These are phyloP conservation scores for Eptatretus burgeri DNA, from an alignment of 2,113 vertebrate genomes.

Conservation along the genomic window DNA sequence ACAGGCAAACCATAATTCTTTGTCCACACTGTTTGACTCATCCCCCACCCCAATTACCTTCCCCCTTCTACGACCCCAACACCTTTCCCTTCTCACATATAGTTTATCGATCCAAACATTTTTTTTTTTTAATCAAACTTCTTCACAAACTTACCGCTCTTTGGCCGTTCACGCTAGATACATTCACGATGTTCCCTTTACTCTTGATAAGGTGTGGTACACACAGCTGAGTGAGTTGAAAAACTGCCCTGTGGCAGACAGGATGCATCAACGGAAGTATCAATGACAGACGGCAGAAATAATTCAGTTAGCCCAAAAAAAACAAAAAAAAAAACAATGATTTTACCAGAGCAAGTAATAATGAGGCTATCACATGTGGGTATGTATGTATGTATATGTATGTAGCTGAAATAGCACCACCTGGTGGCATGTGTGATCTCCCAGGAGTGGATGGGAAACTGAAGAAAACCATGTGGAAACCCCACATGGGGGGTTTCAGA, in stretches of 20 bases:
- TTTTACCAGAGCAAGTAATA: neutral
- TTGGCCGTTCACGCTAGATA: slow-evolving; percentile 34
- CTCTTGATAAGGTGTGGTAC: slow-evolving; percentile 29
- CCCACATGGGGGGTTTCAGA: too few relatives aligned
- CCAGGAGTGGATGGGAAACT: too few relatives aligned
- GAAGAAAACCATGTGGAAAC: too few relatives aligned
- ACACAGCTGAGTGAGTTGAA: slow-evolving; percentile 26
- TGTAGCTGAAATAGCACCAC: neutral
- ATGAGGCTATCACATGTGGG: neutral
- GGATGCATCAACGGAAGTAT: neutral
- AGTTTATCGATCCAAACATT: neutral
- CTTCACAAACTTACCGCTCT: slow-evolving; percentile 21
- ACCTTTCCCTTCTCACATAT: neutral
- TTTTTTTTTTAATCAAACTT: too few relatives aligned
- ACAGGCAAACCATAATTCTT: too few relatives aligned
- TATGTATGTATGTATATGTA: neutral
- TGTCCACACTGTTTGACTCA: neutral
- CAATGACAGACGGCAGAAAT: neutral
- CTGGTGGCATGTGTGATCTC: neutral
- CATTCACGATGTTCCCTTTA: slow-evolving; percentile 29
- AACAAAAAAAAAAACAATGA: neutral
- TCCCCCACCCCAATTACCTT: too few relatives aligned
- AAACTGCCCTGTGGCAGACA: slow-evolving; percentile 17
- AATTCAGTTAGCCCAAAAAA: neutral
- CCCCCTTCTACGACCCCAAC: too few relatives aligned